Evolutionary conservation across 1,140 invertebrate genomes (phyloP).

Genomic region (Ylistrum balloti): DNA sequence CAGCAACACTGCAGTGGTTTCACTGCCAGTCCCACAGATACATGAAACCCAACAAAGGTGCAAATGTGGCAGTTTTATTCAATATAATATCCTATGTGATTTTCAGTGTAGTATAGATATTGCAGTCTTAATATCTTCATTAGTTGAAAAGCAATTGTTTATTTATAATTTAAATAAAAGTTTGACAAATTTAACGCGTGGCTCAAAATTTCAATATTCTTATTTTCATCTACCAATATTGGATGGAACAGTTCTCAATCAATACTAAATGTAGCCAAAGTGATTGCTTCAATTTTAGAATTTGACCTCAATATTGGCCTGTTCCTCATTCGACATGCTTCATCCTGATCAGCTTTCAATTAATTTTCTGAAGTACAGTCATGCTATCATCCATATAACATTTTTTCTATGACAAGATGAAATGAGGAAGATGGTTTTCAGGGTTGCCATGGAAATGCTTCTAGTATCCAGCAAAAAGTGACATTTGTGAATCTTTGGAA

Average conservation of each 20-base stretch:
- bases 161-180: neutral
- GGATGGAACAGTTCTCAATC: neutral
- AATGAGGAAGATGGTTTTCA: neutral
- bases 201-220: neutral
- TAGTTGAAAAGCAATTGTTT: neutral
- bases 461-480: neutral
- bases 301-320: conserved; percentile 10
- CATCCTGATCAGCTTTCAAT: neutral
- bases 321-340: neutral
- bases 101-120: neutral
- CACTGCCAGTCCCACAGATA: neutral
- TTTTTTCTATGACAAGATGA: neutral
- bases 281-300: neutral
- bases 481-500: too few species aligned
- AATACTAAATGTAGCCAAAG: neutral
- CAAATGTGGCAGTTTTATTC: neutral
- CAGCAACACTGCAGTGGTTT: neutral
- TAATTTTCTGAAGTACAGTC: neutral
- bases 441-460: neutral
- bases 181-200: neutral
- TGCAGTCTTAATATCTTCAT: neutral
- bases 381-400: neutral
- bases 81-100: neutral
- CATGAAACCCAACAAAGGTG: neutral
- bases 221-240: neutral